Evolutionary conservation across 2,113 vertebrate genomes (phyloP).

Genomic region (Cnemophilus loriae): DNA sequence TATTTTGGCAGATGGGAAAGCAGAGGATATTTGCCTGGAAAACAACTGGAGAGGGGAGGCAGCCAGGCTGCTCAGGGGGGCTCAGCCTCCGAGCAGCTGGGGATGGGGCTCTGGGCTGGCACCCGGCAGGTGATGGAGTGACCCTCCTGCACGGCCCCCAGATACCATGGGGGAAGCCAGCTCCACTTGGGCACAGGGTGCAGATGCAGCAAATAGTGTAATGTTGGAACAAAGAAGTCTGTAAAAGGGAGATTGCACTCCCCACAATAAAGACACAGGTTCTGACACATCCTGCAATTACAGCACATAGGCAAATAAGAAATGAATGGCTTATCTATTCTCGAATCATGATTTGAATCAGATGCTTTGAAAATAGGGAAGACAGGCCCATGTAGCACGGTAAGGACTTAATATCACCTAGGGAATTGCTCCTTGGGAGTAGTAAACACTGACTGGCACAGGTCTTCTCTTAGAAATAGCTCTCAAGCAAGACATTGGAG

Average conservation of each 20-base stretch:
- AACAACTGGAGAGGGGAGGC: not conserved
- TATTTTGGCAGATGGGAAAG: not conserved
- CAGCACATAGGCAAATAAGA: not conserved
- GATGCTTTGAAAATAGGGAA: not conserved
- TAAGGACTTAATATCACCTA: not conserved
- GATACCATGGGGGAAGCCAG: accelerated
- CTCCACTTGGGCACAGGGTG: not conserved
- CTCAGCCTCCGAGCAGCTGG: not conserved
- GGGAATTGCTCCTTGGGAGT: not conserved
- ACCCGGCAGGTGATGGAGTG: accelerated
- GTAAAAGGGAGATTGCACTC: not conserved
- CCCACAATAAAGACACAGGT: accelerated
- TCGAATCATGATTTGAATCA: not conserved
- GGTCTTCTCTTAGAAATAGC: not conserved
- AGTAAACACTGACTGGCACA: not conserved
- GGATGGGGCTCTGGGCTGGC: not conserved
- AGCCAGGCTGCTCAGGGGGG: not conserved
- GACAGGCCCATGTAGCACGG: not conserved
- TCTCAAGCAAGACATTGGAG: not conserved
- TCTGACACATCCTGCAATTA: accelerated
- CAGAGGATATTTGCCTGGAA: not conserved
- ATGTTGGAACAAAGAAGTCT: accelerated
- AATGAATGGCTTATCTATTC: not conserved
- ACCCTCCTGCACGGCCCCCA: not conserved
- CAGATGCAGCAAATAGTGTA: not conserved